Conservation (phyloP, 2,113 vertebrate species). For the Thunnus maccoyii region DNA sequence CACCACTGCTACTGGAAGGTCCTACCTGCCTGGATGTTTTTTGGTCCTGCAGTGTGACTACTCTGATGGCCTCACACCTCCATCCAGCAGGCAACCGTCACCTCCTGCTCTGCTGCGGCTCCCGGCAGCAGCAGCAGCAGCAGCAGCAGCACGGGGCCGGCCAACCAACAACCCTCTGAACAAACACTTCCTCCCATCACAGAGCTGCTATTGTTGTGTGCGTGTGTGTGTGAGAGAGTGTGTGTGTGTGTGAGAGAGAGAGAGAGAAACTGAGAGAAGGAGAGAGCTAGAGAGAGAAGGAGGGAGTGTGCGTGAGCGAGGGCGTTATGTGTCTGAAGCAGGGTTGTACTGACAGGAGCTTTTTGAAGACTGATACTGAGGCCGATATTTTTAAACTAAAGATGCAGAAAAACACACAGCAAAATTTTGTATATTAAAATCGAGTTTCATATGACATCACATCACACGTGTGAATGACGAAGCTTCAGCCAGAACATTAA, state of each 20-base stretch:
- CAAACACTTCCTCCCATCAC: slow-evolving; percentile 66
- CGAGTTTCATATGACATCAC: too few relatives aligned
- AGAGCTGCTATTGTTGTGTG: slow-evolving; percentile 34
- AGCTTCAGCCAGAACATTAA: too few relatives aligned
- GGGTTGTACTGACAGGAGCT: slow-evolving; percentile 19
- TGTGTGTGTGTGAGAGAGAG: slow-evolving; percentile 9
- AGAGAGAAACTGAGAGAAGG: neutral
- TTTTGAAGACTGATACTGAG: slow-evolving; percentile 31
- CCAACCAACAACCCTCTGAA: slow-evolving; percentile 56
- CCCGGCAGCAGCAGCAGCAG: slow-evolving; percentile 19
- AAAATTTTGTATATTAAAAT: too few relatives aligned
- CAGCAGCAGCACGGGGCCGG: slow-evolving; percentile 42
- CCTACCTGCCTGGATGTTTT: slow-evolving; percentile 44
- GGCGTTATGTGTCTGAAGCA: slow-evolving; percentile 36
- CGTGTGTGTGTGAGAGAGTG: slow-evolving; percentile 18
- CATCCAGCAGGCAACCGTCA: slow-evolving; percentile 27
- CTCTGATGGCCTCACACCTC: slow-evolving; percentile 43
- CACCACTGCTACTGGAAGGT: neutral
- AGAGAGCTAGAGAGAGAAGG: neutral
- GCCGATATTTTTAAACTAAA: slow-evolving; percentile 22
- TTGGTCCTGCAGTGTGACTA: slow-evolving; percentile 14
- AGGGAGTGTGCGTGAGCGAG: slow-evolving; percentile 10
- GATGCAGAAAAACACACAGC: neutral
- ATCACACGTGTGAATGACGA: too few relatives aligned
- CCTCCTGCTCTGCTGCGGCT: slow-evolving; percentile 54